Base-by-base conservation (phyloP, 2,113 vertebrate genomes). In the Aix galericulata region DNA sequence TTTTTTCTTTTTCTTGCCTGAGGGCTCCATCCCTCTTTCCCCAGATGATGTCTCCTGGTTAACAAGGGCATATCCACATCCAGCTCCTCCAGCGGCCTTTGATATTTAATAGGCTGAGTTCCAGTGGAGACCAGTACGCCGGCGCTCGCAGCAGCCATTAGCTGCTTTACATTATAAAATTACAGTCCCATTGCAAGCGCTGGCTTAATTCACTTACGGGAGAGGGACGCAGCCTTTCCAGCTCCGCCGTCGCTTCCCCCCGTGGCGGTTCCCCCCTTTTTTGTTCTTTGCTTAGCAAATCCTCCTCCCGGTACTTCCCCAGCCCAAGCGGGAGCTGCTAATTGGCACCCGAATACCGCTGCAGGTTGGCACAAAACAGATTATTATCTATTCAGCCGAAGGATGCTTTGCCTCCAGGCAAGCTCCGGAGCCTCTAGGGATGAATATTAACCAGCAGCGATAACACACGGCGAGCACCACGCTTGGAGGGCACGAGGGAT, bases 131-230 rank as follows among this genome's bases (percentile, higher is more conserved):
- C 34, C 76, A 17, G 38, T 4, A 9, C 6, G 26, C 60, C 38
- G 9, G 90, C 5, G 13, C 72, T 32, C 32, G 11, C 66, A 26
- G 90, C 72, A 55, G 74, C 63, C 91, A 1, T 78, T 42, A 23
- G 55, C 95, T 86, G 91, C 91, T 96, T 89, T 9, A 25, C 60
- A 53, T 81, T 67, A 81, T 9, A 44, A 36, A 86, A 94, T 59
- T 26, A 44, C 72, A 9, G 59, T 3, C 60, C 82, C 60, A 1
- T 0, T 5, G 81, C 77, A 5, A 84, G 71, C 13, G 1, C 79
- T 2, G 88, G 25, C 17, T 50, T 81, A 38, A 36, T 38, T 74
- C 86, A 27, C 71, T 42, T 13, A 55, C 1, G 1, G 58, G 50
- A 15, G 40, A 34, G 20, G 42, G 20, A 3, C 4, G 6, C 42